These are phyloP conservation scores for Theretra japonica DNA, from an alignment of 2,888 invertebrate genomes.

Conservation along the genomic window DNA sequence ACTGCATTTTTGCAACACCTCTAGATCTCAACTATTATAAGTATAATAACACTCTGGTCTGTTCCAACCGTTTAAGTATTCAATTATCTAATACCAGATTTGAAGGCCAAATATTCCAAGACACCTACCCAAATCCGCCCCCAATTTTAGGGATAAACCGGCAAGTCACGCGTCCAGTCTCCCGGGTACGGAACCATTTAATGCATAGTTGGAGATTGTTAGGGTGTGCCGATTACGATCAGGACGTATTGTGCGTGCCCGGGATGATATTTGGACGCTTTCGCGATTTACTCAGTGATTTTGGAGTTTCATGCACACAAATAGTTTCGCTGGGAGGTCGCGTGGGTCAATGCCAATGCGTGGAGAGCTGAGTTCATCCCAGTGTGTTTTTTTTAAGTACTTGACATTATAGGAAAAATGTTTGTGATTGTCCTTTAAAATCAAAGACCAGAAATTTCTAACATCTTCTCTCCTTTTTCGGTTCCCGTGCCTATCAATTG, in stretches of 20 bases:
- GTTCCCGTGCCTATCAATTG: too few relatives aligned
- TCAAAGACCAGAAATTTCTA: too few relatives aligned
- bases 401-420: not conserved
- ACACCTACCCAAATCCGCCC: slow-evolving; percentile 6
- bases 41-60: too few relatives aligned
- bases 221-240: slow-evolving; percentile 67
- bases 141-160: slow-evolving; percentile 62
- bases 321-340: not conserved
- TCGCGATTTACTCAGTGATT: slow-evolving; percentile 10
- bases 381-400: not conserved
- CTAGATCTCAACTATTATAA: too few relatives aligned
- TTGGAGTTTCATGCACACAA: not conserved
- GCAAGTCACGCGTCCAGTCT: slow-evolving; percentile 80
- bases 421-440: not conserved
- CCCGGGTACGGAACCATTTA: slow-evolving; percentile 67
- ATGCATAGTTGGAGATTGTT: slow-evolving; percentile 76
- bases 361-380: not conserved
- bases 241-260: slow-evolving; percentile 30
- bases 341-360: not conserved
- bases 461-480: too few relatives aligned
- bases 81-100: too few relatives aligned
- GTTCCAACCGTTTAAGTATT: too few relatives aligned
- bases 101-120: not conserved
- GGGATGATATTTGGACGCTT: slow-evolving; percentile 22
- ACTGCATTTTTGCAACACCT: too few relatives aligned